phyloP scores from a whole-genome alignment of 2,888 invertebrate species.

The Cheilosia pagana region DNA sequence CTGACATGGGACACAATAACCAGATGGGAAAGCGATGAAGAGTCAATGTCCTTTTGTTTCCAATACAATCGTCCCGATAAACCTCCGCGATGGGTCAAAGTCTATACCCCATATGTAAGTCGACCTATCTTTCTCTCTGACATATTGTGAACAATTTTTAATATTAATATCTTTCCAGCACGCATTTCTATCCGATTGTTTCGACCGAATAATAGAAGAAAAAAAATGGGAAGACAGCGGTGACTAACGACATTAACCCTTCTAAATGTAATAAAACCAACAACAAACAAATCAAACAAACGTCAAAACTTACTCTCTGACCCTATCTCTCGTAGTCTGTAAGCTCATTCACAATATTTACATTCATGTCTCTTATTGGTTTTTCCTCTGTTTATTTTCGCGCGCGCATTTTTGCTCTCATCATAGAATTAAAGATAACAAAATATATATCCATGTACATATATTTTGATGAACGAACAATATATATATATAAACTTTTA shows the following conservation, averaged over 20 bases:
- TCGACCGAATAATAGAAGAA: slow-evolving; percentile 97
- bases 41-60: slow-evolving; percentile 95
- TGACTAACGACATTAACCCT: slow-evolving; percentile 85
- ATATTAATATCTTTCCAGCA: slow-evolving; percentile 77
- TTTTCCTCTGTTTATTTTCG: slow-evolving; percentile 12
- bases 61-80: slow-evolving; percentile 92
- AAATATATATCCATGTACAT: slow-evolving; percentile 47
- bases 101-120: slow-evolving; percentile 95
- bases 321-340: slow-evolving; percentile 64
- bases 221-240: slow-evolving; percentile 93
- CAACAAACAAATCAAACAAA: slow-evolving; percentile 62
- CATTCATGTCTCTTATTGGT: slow-evolving; percentile 28
- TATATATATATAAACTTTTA: slow-evolving; percentile 18
- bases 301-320: slow-evolving; percentile 72
- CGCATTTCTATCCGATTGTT: slow-evolving; percentile 89
- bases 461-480: slow-evolving; percentile 62
- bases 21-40: slow-evolving; percentile 95
- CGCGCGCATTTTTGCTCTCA: slow-evolving; percentile 26
- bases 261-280: slow-evolving; percentile 27
- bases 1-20: slow-evolving; percentile 93
- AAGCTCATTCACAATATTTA: slow-evolving; percentile 66
- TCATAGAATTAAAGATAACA: slow-evolving; percentile 10
- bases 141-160: not conserved
- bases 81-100: slow-evolving; percentile 92
- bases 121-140: not conserved